phyloP scores from a whole-genome alignment of 2,797 vertebrate genomes.

The Sebastes vulpes region DNA sequence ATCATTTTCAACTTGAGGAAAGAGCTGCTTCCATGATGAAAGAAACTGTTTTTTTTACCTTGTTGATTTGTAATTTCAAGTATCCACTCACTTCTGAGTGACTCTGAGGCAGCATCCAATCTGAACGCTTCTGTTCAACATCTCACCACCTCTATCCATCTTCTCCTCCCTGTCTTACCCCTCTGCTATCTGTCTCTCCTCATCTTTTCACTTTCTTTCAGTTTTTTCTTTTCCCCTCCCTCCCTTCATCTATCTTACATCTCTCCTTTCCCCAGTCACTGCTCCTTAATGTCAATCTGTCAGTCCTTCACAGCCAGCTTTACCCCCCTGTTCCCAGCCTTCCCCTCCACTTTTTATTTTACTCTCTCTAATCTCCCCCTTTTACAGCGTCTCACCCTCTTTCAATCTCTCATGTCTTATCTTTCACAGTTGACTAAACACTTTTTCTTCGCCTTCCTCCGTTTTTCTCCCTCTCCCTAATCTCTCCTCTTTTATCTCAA shows the following conservation, averaged over 20 bases:
- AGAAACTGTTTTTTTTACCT: not conserved
- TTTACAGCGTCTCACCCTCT: conserved; percentile 23
- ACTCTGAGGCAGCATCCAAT: conserved; percentile 13
- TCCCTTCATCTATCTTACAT: conserved; percentile 31
- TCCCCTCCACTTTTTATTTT: conserved; percentile 24
- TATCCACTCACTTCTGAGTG: conserved; percentile 4
- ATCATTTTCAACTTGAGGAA: conserved; percentile 24
- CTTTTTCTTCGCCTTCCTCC: conserved; percentile 62
- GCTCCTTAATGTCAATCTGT: conserved; percentile 45
- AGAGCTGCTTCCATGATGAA: not conserved
- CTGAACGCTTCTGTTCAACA: conserved; percentile 4
- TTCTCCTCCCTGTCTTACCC: not conserved
- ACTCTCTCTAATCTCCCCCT: conserved; percentile 57
- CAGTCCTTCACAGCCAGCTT: conserved; percentile 47
- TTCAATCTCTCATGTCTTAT: conserved; percentile 63
- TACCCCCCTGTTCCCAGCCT: conserved; percentile 47
- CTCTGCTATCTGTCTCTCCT: not conserved
- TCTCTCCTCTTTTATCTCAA: conserved; percentile 75
- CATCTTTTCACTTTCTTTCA: conserved; percentile 31
- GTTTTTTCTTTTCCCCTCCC: not conserved
- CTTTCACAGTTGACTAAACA: conserved; percentile 77
- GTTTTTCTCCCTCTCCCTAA: conserved; percentile 43
- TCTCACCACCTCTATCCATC: conserved; percentile 13
- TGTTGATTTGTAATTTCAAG: conserved; percentile 19
- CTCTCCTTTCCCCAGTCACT: conserved; percentile 17